phyloP scores from a whole-genome alignment of 2,888 invertebrate genomes.

The Cecidostiba fungosa region DNA sequence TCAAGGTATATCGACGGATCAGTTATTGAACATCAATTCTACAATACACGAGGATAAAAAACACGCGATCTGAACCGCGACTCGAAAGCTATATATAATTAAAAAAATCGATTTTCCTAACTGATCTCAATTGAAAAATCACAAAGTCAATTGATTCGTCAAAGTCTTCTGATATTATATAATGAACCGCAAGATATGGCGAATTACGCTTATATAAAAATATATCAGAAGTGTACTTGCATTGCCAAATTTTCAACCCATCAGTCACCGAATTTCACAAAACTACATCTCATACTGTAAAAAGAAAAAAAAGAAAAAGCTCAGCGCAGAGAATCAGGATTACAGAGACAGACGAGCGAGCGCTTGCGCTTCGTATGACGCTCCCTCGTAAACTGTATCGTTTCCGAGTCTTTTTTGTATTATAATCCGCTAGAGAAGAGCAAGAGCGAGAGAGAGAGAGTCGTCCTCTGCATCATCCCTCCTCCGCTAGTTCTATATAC shows the following conservation, averaged over 20 bases:
- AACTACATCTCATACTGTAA: too few species aligned
- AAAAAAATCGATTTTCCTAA: neutral
- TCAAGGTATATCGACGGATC: neutral
- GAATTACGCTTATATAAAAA: too few species aligned
- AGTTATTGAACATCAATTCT: neutral
- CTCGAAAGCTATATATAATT: neutral
- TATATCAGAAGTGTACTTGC: too few species aligned
- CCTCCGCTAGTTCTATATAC: neutral
- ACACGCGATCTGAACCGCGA: neutral
- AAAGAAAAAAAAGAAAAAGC: neutral
- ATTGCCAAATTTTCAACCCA: too few species aligned
- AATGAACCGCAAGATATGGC: too few species aligned
- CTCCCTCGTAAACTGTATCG: conserved; percentile 70
- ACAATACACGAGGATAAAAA: too few species aligned
- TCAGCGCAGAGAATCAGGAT: neutral
- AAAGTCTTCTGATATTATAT: neutral
- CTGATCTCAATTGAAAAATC: neutral
- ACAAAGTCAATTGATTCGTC: neutral
- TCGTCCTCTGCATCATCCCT: neutral
- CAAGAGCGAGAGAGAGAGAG: neutral
- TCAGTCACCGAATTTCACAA: too few species aligned
- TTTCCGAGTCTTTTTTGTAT: conserved; percentile 62
- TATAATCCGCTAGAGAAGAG: conserved; percentile 35
- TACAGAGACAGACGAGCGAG: neutral
- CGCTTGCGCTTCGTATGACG: conserved; percentile 65